Evolutionary conservation across 2,888 invertebrate species (phyloP), one percentile per base, ranked within the genome.

Genomic region (Pterobdella sp.): DNA sequence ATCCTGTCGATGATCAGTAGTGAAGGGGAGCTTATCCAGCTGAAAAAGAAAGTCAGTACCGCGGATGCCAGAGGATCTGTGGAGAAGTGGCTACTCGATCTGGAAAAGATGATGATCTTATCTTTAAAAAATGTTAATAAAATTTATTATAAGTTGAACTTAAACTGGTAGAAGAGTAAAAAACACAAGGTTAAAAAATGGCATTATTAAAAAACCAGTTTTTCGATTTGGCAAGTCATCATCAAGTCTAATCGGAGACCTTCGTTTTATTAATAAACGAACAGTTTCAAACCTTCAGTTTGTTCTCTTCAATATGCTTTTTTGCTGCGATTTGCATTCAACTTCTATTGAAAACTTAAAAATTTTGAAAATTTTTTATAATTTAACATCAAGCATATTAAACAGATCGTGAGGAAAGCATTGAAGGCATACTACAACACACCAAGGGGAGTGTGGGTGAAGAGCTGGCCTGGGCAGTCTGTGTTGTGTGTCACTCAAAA

Each of bases 41-140:
- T 85, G 26, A 79, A 77, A 67, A 83, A 84, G 36, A 79, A 80
- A 37, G 84, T 85, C 74, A 82, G 83, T 0, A 85, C 85, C 0
- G 79, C 82, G 3, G 84, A 84, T 76, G 93, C 94, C 0, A 87
- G 93, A 78, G 95, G 95, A 72, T 94, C 94, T 85, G 95, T 96
- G 0, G 96, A 96, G 83, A 94, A 93, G 85, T 96, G 95, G 96
- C 85, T 96, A 72, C 84, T 91, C 10, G 93, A 94, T 80, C 85
- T 96, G 67, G 94, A 95, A 83, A 84, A 84, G 14, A 88, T 89
- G 75, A 95, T 96, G 94, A 90, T 93, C 80, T 88, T 89, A 77
- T 94, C 94, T n/a, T 86, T 95, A 0, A 90, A 90, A 79, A 85
- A 85, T 82, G 86, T 86, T 22, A 42, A 42, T 42, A 42, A 42